Evolutionary conservation across 2,797 vertebrate species (phyloP).

Genomic region (Scarus forsteni): DNA sequence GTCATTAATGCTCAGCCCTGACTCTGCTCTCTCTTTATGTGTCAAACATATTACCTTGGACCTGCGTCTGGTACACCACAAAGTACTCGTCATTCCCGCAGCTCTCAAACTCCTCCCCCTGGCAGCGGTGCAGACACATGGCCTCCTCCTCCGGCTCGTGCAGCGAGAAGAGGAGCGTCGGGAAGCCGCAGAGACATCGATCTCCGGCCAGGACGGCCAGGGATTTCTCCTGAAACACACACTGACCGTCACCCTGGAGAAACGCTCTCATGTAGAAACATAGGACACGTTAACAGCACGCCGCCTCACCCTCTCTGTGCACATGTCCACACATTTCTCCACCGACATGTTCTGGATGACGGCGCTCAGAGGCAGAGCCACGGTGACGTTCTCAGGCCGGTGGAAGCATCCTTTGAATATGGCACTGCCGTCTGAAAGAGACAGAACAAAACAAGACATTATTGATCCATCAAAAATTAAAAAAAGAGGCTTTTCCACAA

Average conservation of each 20-base stretch:
- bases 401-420: constrained; percentile 96
- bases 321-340: constrained; percentile 96
- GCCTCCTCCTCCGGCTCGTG: constrained; percentile 93
- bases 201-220: constrained; percentile 91
- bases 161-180: constrained; percentile 91
- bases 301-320: constrained; percentile 91
- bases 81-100: constrained; percentile 92
- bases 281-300: constrained; percentile 4
- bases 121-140: constrained; percentile 91
- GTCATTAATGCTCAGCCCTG: neutral
- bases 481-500: too few species aligned
- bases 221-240: constrained; percentile 88
- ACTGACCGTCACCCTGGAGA: constrained; percentile 20
- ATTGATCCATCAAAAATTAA: constrained; percentile 6
- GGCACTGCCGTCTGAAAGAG: constrained; percentile 91
- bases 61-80: constrained; percentile 97
- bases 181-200: constrained; percentile 92
- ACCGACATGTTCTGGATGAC: constrained; percentile 96
- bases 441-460: constrained; percentile 41
- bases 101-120: constrained; percentile 93
- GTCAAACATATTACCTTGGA: constrained; percentile 88
- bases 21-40: neutral
- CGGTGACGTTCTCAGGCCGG: constrained; percentile 88
- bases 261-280: neutral
- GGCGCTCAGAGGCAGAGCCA: constrained; percentile 88